A percentile compares a stretch with the other conserved stretches of the same genome.
Conservation (phyloP, 2,888 invertebrate species). For the Conistra vaccinii region DNA sequence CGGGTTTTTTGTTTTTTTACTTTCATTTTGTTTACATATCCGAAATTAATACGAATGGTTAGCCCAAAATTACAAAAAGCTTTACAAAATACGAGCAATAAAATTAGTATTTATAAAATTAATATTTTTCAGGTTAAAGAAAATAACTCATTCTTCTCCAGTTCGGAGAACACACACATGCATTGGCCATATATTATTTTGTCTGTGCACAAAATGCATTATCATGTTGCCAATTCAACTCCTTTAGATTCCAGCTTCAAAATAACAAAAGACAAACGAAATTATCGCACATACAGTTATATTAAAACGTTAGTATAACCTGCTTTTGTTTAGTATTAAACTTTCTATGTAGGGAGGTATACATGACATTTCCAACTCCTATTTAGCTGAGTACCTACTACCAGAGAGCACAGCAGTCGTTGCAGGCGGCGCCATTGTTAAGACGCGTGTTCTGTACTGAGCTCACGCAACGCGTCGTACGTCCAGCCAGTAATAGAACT, state of each 20-base stretch:
- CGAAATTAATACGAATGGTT: no score
- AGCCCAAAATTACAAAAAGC: no score
- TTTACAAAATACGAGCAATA: no score
- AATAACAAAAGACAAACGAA: constrained; percentile 27
- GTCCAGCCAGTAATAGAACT: no score
- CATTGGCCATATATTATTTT: neutral
- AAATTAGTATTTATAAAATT: no score
- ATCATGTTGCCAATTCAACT: constrained; percentile 9
- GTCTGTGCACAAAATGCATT: neutral
- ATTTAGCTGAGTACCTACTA: constrained; percentile 5
- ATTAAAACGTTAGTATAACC: neutral
- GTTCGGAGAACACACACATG: neutral
- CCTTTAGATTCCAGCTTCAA: neutral
- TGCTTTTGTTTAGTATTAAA: constrained; percentile 5
- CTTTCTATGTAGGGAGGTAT: constrained; percentile 3
- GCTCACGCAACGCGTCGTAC: no score
- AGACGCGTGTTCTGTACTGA: no score
- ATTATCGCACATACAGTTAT: neutral
- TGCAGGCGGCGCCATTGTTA: no score
- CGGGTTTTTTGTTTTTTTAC: no score
- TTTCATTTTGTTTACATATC: no score
- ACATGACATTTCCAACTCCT: constrained; percentile 32
- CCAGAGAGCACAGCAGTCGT: neutral
- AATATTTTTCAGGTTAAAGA: neutral
- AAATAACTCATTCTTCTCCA: neutral